phyloP scores from a whole-genome alignment of 2,888 invertebrate genomes.

The Dicranocentrus wangi region DNA sequence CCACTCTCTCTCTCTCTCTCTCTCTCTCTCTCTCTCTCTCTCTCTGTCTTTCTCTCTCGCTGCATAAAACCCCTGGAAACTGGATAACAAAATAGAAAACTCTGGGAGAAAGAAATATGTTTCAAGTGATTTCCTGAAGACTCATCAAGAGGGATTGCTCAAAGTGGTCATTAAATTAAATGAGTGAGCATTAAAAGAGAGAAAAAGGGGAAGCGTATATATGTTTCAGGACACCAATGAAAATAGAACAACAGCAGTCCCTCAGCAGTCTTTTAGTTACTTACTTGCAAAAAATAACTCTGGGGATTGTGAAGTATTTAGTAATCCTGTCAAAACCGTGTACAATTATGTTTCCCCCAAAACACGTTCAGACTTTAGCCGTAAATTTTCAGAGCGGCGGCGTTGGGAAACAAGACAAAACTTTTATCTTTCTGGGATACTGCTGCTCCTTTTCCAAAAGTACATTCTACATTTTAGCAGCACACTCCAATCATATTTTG shows the following conservation, averaged over 20 bases:
- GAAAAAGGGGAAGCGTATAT: neutral
- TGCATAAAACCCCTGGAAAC: too few relatives aligned
- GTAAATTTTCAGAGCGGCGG: too few relatives aligned
- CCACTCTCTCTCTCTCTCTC: too few relatives aligned
- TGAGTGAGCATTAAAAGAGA: conserved; percentile 16
- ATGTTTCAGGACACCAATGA: conserved; percentile 12
- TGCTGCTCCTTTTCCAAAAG: too few relatives aligned
- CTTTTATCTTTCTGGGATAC: too few relatives aligned
- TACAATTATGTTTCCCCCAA: neutral
- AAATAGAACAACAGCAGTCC: conserved; percentile 4
- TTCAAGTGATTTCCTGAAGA: conserved; percentile 23
- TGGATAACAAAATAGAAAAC: too few relatives aligned
- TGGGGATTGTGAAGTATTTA: conserved; percentile 20
- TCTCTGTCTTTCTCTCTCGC: too few relatives aligned
- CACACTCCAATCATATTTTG: too few relatives aligned
- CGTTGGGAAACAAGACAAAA: too few relatives aligned
- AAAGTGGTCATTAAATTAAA: conserved; percentile 31
- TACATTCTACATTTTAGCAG: too few relatives aligned
- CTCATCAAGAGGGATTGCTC: conserved; percentile 28
- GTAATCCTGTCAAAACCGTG: conserved; percentile 28
- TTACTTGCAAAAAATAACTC: conserved; percentile 11
- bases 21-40: too few relatives aligned
- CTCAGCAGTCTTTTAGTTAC: conserved; percentile 21
- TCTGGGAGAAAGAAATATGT: conserved; percentile 18
- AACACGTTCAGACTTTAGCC: too few relatives aligned